Conservation (phyloP, 2,797 vertebrate genomes). For the Rhadinocentrus ornatus region DNA sequence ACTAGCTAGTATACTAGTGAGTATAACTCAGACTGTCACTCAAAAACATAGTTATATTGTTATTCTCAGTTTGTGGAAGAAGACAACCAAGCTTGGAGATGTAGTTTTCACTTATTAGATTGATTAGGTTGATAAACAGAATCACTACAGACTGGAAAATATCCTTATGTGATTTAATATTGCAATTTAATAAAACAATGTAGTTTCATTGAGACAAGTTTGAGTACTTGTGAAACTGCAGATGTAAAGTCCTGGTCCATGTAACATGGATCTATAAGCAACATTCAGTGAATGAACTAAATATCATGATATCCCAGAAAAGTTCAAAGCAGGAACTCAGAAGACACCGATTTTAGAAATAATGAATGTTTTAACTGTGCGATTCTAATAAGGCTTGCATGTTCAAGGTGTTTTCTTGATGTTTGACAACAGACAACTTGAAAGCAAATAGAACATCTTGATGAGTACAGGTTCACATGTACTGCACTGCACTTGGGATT, state of each 20-base stretch:
- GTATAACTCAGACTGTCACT: background rate
- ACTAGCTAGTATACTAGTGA: background rate
- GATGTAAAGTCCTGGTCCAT: background rate
- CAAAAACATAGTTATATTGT: background rate
- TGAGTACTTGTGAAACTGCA: background rate
- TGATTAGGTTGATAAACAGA: too few relatives aligned
- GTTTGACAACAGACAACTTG: slow-evolving; percentile 19
- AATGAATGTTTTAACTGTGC: background rate
- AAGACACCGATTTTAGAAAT: background rate
- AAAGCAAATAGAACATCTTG: slow-evolving; percentile 26
- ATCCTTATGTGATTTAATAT: background rate
- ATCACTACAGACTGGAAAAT: too few relatives aligned
- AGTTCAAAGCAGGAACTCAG: background rate
- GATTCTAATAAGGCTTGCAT: slow-evolving; percentile 25
- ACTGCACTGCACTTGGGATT: slow-evolving; percentile 15
- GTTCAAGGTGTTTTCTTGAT: slow-evolving; percentile 29
- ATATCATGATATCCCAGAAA: background rate
- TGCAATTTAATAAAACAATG: background rate
- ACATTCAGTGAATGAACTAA: background rate
- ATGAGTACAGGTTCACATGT: slow-evolving; percentile 29
- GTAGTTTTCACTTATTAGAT: background rate
- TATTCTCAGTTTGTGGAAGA: background rate
- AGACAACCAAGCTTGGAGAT: background rate
- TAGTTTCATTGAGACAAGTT: too few relatives aligned
- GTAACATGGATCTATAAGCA: background rate